phyloP scores from a whole-genome alignment of 2,113 vertebrate genomes.

The Hypocryptadius cinnamomeus region DNA sequence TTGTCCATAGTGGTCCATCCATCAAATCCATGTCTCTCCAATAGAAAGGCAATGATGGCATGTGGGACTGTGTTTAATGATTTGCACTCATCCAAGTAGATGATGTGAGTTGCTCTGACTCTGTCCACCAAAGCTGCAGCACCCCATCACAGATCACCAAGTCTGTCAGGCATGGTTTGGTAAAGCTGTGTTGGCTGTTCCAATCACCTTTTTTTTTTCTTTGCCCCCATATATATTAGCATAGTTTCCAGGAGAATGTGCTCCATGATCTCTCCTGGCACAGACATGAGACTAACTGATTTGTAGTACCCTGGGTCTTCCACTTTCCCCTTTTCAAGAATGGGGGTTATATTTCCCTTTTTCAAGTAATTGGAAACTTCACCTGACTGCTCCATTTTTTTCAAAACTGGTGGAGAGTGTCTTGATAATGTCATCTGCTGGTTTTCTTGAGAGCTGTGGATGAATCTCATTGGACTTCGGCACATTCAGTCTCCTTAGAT shows the following conservation, averaged over 20 bases:
- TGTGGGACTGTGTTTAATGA: fast-evolving
- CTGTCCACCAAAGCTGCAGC: background rate
- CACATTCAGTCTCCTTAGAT: background rate
- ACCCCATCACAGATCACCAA: background rate
- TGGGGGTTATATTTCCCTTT: background rate
- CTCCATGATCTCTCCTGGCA: background rate
- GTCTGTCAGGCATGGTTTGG: background rate
- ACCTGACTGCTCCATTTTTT: background rate
- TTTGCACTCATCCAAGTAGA: background rate
- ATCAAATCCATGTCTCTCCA: background rate
- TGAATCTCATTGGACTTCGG: background rate
- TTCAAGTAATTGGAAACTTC: background rate
- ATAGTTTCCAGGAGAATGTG: background rate
- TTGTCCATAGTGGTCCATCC: background rate
- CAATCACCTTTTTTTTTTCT: fast-evolving
- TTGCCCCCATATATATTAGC: no score
- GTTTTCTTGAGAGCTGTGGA: background rate
- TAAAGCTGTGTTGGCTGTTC: background rate
- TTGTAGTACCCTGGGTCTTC: background rate
- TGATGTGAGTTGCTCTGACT: background rate
- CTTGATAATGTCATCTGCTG: background rate
- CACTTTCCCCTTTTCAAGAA: background rate
- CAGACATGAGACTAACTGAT: background rate
- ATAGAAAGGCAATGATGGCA: background rate
- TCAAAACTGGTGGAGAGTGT: background rate